Percentiles rank a stretch among this genome's conserved stretches.
phyloP scores from a whole-genome alignment of 2,888 invertebrate species.

The Lepeophtheirus nordmannii region DNA sequence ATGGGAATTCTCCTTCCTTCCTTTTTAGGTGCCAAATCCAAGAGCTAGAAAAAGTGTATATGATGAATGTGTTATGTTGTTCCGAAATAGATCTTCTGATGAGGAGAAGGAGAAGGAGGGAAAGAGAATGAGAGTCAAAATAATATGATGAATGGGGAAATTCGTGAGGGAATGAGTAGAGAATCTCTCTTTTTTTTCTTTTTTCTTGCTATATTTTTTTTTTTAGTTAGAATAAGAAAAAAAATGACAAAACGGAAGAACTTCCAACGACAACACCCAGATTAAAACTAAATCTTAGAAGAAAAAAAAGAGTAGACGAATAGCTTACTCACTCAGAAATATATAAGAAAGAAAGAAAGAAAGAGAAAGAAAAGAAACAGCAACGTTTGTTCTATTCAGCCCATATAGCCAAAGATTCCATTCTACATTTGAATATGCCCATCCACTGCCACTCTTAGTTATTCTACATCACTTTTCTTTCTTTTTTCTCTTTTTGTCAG shows the following conservation, averaged over 20 bases:
- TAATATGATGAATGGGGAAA: neutral
- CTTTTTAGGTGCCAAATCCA: too few relatives aligned
- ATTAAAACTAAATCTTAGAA: neutral
- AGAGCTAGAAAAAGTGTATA: too few relatives aligned
- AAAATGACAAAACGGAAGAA: neutral
- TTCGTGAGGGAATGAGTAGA: neutral
- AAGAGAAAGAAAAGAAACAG: neutral
- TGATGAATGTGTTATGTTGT: too few relatives aligned
- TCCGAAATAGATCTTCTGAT: too few relatives aligned
- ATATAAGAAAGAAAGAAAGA: neutral
- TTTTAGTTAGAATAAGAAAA: too few relatives aligned
- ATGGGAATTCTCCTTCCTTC: too few relatives aligned
- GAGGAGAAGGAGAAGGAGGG: neutral
- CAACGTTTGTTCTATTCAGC: neutral
- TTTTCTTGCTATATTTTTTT: too few relatives aligned
- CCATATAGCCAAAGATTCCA: neutral
- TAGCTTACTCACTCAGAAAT: neutral
- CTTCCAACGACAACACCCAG: neutral
- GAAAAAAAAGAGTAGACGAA: neutral
- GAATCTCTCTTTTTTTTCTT: neutral
- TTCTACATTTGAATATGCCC: too few relatives aligned
- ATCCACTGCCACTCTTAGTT: too few relatives aligned
- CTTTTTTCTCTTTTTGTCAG: too few relatives aligned
- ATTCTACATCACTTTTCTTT: too few relatives aligned
- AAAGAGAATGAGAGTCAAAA: neutral